These are phyloP conservation scores for Anthoscopus minutus DNA, from an alignment of 2,113 vertebrate genomes.

Conservation along the genomic window DNA sequence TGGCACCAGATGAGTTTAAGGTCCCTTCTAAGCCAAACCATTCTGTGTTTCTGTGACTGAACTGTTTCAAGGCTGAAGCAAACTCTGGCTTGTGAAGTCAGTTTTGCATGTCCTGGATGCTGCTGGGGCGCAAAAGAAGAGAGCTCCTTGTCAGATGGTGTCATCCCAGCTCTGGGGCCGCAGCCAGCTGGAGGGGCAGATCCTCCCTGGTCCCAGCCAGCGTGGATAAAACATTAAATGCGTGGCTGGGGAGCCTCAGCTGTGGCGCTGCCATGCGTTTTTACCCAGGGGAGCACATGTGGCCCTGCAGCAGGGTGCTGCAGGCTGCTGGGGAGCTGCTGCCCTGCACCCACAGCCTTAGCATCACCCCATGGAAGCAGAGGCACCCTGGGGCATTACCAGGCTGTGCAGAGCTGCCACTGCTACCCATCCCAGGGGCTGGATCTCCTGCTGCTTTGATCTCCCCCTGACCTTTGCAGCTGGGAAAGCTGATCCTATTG, in stretches of 20 bases:
- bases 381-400: not conserved
- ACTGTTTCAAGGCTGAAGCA: not conserved
- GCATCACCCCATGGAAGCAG: rapidly evolving
- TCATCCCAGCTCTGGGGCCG: not conserved
- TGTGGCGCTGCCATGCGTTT: not conserved
- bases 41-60: not conserved
- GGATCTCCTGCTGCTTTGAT: not conserved
- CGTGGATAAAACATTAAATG: not conserved
- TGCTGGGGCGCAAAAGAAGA: not conserved
- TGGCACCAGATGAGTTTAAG: not conserved
- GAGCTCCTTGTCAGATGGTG: not conserved
- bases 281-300: not conserved
- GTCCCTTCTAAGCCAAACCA: not conserved
- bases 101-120: not conserved
- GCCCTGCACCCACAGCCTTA: not conserved
- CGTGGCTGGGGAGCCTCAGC: not conserved
- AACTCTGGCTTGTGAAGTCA: not conserved
- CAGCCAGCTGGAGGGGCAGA: not conserved
- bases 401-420: not conserved
- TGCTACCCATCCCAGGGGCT: not conserved
- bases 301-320: rapidly evolving
- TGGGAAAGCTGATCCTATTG: not conserved
- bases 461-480: not conserved
- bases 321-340: not conserved
- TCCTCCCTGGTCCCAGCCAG: not conserved